Evolutionary conservation across 2,797 vertebrate genomes (phyloP).

Genomic region (Gephyroberyx darwinii): DNA sequence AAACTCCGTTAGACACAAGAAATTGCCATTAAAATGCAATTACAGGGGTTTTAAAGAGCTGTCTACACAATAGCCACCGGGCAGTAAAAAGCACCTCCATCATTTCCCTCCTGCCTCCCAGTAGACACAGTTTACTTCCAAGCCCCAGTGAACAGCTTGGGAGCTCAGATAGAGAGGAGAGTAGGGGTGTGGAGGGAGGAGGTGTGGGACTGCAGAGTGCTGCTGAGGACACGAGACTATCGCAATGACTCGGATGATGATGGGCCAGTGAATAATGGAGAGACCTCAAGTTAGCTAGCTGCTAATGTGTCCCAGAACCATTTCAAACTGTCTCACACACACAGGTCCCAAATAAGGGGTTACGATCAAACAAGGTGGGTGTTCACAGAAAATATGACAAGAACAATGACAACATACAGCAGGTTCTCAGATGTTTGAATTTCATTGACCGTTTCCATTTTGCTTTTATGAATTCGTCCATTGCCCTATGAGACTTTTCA

Average conservation of each 20-base stretch:
- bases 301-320: conserved; percentile 53
- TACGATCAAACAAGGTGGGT: not conserved
- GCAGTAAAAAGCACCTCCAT: conserved; percentile 56
- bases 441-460: not conserved
- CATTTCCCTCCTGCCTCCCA: conserved; percentile 39
- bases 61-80: conserved; percentile 51
- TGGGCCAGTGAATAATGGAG: conserved; percentile 54
- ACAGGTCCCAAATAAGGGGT: not conserved
- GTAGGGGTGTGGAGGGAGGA: conserved; percentile 27
- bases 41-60: conserved; percentile 51
- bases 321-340: conserved; percentile 5
- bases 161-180: conserved; percentile 32
- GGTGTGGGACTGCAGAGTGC: conserved; percentile 39
- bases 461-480: not conserved
- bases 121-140: conserved; percentile 52
- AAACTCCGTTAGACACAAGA: conserved; percentile 30
- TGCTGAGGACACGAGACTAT: conserved; percentile 42
- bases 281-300: conserved; percentile 29
- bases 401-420: not conserved
- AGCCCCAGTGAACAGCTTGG: conserved; percentile 28
- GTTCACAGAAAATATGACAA: not conserved
- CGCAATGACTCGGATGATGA: conserved; percentile 50
- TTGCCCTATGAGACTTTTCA: too few species aligned
- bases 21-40: conserved; percentile 65
- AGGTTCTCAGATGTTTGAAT: not conserved